Evolutionary conservation across 37 sponge, comb jelly and placozoan species (phyloP), one percentile per base, ranked within the genome.

Genomic region (Halichondria panicea): DNA sequence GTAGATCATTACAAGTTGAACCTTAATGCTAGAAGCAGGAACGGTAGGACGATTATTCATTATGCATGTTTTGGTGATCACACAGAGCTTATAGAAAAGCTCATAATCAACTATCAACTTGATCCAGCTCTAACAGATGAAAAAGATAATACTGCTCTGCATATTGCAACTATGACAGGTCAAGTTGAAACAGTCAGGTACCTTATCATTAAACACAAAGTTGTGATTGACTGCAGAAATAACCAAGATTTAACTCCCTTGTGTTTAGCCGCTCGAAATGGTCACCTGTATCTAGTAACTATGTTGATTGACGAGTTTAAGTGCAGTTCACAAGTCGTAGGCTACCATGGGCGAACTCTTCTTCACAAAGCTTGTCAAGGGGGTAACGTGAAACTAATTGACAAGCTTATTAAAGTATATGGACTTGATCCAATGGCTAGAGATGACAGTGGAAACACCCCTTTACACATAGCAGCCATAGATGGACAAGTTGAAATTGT

Each of bases 111-210:
- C n/a, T n/a, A n/a, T n/a, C 24, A 67, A 2, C 21, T 15, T 42
- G 68, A 67, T 67, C 42, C 24, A 39, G n/a, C n/a, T 22, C 87
- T 70, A 53, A 84, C 69, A 21, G 42, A 37, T 67, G 44, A 67
- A 21, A 42, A 33, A 24, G 59, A 41, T 55, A 25, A 72, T 41
- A 72, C 74, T 34, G 40, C 59, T 34, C 41, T 72, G 40, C 74
- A 72, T 41, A 2, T 56, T 36, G 74, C 59, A 35, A 59, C 58
- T 3, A n/a, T 32, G 25, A 0, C 0, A 37, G 74, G 74, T 32
- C n/a, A 13, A 34, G 37, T 38, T 2, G 57, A 39, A 18, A 25
- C 35, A 19, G 34, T 48, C 22, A 35, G 5, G 6, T 15, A 13
- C 11, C 37, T 71, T 4, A 48, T 71, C 9, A 53, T 22, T 72